Percentiles rank a stretch among this genome's conserved stretches.
phyloP scores from a whole-genome alignment of 53 echinoderm and acorn worm species.

The Apostichopus leukothele region DNA sequence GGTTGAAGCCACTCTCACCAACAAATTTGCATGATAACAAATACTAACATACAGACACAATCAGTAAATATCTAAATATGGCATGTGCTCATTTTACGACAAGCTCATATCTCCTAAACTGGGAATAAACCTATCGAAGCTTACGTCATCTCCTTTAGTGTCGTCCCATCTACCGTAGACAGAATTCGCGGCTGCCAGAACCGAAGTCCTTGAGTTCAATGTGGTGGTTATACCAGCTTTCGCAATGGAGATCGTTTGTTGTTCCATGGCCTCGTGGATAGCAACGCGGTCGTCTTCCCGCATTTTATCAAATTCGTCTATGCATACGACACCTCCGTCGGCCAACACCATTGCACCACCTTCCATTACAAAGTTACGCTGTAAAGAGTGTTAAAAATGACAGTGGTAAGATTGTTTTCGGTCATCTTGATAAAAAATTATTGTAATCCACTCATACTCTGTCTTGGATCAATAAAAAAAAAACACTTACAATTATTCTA shows the following conservation, averaged over 20 bases:
- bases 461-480: too few species aligned
- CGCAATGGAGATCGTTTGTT: conserved; percentile 97
- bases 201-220: conserved; percentile 86
- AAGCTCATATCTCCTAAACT: too few species aligned
- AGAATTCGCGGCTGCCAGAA: conserved; percentile 93
- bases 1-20: too few species aligned
- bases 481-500: too few species aligned
- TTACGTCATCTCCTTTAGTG: conserved; percentile 97
- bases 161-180: conserved; percentile 90
- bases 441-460: too few species aligned
- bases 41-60: too few species aligned
- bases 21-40: too few species aligned
- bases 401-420: not conserved
- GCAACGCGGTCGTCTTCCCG: conserved; percentile 89
- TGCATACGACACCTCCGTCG: conserved; percentile 94
- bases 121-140: not conserved
- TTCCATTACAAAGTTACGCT: conserved; percentile 93
- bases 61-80: too few species aligned
- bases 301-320: conserved; percentile 99
- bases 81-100: too few species aligned
- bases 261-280: conserved; percentile 99
- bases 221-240: conserved; percentile 99
- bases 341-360: conserved; percentile 92
- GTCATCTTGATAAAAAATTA: too few species aligned
- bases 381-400: not conserved